Percentiles rank a stretch among this genome's conserved stretches.
These are phyloP conservation scores for Hydractinia symbiolongicarpus DNA, from an alignment of 30 jellyfish, hydroid and myxozoan genomes.

Conservation along the genomic window DNA sequence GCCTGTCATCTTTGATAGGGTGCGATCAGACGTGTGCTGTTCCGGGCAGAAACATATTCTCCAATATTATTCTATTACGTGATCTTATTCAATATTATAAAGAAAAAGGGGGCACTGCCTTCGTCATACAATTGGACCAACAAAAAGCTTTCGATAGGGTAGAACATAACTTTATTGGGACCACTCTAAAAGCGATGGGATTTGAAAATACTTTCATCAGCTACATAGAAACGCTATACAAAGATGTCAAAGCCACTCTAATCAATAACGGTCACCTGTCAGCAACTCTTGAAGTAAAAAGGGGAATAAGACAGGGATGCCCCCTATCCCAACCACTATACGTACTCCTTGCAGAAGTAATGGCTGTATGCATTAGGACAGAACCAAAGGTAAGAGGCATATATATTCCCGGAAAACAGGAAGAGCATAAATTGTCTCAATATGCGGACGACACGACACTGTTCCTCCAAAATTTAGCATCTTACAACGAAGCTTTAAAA, in stretches of 20 bases:
- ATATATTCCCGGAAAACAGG: background rate
- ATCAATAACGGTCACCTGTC: background rate
- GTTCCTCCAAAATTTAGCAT: background rate
- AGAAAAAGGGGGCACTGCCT: background rate
- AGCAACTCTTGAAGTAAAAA: background rate
- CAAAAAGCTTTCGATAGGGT: conserved; percentile 44
- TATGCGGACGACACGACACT: conserved; percentile 14
- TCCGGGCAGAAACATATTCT: conserved; percentile 37
- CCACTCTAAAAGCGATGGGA: background rate
- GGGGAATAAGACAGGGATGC: conserved; percentile 28
- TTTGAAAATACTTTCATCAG: background rate
- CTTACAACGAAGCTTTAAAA: background rate
- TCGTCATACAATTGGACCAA: conserved; percentile 27
- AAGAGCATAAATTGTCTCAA: background rate
- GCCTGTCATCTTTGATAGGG: background rate
- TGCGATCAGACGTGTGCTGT: conserved; percentile 38
- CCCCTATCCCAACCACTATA: conserved; percentile 12
- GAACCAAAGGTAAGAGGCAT: conserved; percentile 10
- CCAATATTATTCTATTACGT: conserved; percentile 18
- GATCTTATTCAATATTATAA: background rate
- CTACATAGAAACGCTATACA: background rate
- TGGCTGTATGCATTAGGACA: background rate
- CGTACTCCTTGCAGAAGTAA: background rate
- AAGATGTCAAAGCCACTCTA: background rate
- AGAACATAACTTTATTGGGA: conserved; percentile 17